These are phyloP conservation scores for Zaprionus nigranus DNA, from an alignment of 1,140 invertebrate genomes.

Conservation along the genomic window DNA sequence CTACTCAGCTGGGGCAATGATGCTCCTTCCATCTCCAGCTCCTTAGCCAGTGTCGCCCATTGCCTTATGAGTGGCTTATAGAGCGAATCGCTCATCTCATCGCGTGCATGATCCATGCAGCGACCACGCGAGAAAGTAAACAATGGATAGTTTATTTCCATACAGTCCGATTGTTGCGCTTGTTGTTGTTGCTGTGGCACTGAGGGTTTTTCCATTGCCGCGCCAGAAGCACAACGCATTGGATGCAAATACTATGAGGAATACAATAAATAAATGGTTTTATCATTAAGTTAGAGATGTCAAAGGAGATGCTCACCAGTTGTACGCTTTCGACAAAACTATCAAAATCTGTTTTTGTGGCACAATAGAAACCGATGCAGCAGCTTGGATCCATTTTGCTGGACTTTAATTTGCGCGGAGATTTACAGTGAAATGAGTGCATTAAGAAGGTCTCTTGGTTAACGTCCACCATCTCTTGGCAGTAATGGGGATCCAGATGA, in stretches of 20 bases:
- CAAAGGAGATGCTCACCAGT: conserved; percentile 84
- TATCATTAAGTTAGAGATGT: background rate
- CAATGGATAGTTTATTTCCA: conserved; percentile 90
- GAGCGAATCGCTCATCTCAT: conserved; percentile 84
- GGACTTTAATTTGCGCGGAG: conserved; percentile 94
- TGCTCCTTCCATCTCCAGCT: conserved; percentile 44
- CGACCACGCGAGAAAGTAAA: conserved; percentile 91
- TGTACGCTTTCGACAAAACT: conserved; percentile 89
- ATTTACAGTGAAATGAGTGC: conserved; percentile 93
- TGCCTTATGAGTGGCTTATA: conserved; percentile 86
- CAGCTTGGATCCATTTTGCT: conserved; percentile 96
- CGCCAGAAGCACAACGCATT: conserved; percentile 84
- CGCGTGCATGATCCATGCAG: conserved; percentile 86
- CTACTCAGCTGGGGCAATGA: conserved; percentile 71
- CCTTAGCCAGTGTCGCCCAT: conserved; percentile 86
- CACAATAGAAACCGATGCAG: conserved; percentile 95
- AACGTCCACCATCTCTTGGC: conserved; percentile 94
- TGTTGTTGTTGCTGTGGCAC: conserved; percentile 38
- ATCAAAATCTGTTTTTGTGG: conserved; percentile 91
- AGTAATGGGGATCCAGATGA: conserved; percentile 96
- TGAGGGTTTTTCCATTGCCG: conserved; percentile 50
- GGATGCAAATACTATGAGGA: conserved; percentile 87
- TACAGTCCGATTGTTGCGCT: conserved; percentile 58
- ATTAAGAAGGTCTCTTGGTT: conserved; percentile 90
- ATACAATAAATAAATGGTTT: conserved; percentile 52